phyloP scores from a whole-genome alignment of 2,797 vertebrate species.

The Acanthopagrus latus region DNA sequence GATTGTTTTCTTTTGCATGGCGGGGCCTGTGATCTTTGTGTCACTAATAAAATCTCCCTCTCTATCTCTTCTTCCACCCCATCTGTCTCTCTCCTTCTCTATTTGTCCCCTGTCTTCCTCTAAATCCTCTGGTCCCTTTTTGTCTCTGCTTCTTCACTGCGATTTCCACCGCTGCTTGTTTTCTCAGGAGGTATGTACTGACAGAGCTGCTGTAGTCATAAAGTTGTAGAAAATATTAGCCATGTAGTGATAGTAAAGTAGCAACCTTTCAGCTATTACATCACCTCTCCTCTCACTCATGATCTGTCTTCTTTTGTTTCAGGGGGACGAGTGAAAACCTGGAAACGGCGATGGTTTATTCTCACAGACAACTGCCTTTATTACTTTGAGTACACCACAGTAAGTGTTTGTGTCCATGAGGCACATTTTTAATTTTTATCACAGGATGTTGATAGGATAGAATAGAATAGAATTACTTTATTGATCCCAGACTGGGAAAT shows the following conservation, averaged over 20 bases:
- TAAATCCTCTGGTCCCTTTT: conserved; percentile 70
- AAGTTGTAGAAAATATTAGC: conserved; percentile 21
- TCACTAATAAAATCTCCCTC: conserved; percentile 79
- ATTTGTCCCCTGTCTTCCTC: conserved; percentile 60
- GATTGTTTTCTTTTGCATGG: conserved; percentile 81
- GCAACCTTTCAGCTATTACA: background rate
- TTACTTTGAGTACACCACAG: conserved; percentile 98
- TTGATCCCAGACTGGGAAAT: too few relatives aligned
- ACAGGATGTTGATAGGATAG: background rate
- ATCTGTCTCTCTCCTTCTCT: conserved; percentile 37
- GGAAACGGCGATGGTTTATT: conserved; percentile 99
- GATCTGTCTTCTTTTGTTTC: conserved; percentile 48
- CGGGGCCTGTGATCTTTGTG: conserved; percentile 76
- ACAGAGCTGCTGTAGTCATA: conserved; percentile 46
- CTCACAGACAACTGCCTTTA: conserved; percentile 98
- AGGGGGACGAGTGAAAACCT: conserved; percentile 99
- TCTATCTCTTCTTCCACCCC: conserved; percentile 61
- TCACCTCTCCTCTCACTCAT: conserved; percentile 12
- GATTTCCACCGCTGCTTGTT: conserved; percentile 84
- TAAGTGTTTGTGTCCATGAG: conserved; percentile 77
- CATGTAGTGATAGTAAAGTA: conserved; percentile 26
- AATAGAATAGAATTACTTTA: too few relatives aligned
- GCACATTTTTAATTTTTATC: background rate
- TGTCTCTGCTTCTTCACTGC: conserved; percentile 80
- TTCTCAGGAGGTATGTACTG: conserved; percentile 90